These are phyloP conservation scores for Orchesella flavescens DNA, from an alignment of 2,888 invertebrate species.

Conservation along the genomic window DNA sequence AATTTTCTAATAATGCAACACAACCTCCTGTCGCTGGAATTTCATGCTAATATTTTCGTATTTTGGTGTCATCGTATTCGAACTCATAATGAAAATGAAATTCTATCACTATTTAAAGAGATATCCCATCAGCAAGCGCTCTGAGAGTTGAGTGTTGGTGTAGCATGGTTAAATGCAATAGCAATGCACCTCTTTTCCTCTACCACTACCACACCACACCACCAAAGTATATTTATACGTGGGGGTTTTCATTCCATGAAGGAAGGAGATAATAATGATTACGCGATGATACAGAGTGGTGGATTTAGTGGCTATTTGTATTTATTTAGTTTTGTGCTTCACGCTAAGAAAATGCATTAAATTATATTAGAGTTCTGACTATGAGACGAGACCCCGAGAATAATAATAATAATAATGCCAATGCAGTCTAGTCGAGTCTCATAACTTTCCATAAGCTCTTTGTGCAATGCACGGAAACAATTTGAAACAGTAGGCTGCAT, in stretches of 20 bases:
- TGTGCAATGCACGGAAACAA: too few relatives aligned
- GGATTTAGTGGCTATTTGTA: constrained; percentile 51
- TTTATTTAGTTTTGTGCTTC: constrained; percentile 42
- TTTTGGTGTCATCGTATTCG: not conserved
- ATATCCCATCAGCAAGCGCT: not conserved
- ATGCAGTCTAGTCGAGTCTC: too few relatives aligned
- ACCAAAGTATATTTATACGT: not conserved
- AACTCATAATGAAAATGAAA: not conserved
- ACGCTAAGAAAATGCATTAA: constrained; percentile 54
- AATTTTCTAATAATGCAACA: constrained; percentile 4
- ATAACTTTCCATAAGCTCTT: too few relatives aligned
- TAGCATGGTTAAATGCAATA: not conserved
- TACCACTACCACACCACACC: too few relatives aligned
- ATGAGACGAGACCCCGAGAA: not conserved
- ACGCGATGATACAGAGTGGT: not conserved
- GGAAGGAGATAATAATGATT: constrained; percentile 21
- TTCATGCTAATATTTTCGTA: not conserved
- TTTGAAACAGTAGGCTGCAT: not conserved
- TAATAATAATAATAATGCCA: constrained; percentile 6
- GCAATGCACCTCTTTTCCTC: not conserved
- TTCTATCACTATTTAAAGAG: constrained; percentile 13
- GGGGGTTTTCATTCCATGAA: constrained; percentile 1
- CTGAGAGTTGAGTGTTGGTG: not conserved
- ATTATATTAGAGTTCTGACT: constrained; percentile 8
- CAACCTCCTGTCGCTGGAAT: not conserved